Conservation (phyloP, 2,888 invertebrate genomes). For the Pterostichus niger region DNA sequence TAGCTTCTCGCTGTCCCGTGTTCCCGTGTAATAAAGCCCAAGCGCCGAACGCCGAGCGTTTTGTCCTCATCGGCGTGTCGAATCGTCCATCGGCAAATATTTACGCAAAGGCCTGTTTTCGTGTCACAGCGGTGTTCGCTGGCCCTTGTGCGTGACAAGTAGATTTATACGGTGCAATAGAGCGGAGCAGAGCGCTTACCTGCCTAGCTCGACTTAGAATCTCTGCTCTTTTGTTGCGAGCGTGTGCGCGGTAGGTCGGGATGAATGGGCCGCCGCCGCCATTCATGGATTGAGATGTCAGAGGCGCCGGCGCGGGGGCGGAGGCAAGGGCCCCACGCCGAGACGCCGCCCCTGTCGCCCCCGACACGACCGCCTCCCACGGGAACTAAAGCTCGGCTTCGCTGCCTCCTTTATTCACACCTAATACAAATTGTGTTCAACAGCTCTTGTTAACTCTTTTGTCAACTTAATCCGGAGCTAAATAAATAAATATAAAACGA, state of each 20-base stretch:
- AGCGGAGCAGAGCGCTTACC: slow-evolving; percentile 15
- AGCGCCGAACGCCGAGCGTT: slow-evolving; percentile 75
- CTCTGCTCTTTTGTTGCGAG: slow-evolving; percentile 42
- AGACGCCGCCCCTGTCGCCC: slow-evolving; percentile 64
- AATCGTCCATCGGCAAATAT: slow-evolving; percentile 75
- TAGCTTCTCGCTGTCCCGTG: neutral
- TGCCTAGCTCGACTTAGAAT: neutral
- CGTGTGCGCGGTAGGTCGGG: slow-evolving; percentile 63
- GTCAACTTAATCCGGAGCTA: slow-evolving; percentile 56
- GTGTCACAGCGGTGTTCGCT: slow-evolving; percentile 70
- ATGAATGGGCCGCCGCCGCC: slow-evolving; percentile 70
- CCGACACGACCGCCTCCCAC: slow-evolving; percentile 61
- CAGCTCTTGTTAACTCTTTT: slow-evolving; percentile 64
- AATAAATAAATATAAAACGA: slow-evolving; percentile 27
- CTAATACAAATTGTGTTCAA: slow-evolving; percentile 68
- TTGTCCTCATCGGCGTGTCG: slow-evolving; percentile 71
- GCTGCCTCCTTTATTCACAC: slow-evolving; percentile 69
- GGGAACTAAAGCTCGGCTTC: slow-evolving; percentile 67
- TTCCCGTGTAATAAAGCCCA: slow-evolving; percentile 55
- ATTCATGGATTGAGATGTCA: slow-evolving; percentile 73
- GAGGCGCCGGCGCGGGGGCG: slow-evolving; percentile 66
- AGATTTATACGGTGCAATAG: slow-evolving; percentile 74
- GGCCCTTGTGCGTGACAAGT: slow-evolving; percentile 73
- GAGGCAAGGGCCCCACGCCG: slow-evolving; percentile 66
- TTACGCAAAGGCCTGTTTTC: slow-evolving; percentile 74